Percentiles rank a stretch among this genome's conserved stretches.
Evolutionary conservation across 2,888 invertebrate species (phyloP).

Genomic region (Aethes cnicana): DNA sequence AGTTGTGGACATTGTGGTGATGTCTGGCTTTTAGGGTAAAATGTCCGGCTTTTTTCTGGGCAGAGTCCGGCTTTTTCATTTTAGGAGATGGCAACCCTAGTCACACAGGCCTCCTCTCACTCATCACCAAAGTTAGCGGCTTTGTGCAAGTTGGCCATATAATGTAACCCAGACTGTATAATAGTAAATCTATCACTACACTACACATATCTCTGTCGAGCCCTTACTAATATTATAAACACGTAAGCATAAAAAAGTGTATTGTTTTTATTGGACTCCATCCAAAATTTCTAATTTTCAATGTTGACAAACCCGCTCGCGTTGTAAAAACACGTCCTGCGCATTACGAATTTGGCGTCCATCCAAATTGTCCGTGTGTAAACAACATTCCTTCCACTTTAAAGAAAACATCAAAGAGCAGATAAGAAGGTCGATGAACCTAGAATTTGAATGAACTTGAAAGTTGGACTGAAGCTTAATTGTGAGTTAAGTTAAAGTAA

Average conservation of each 20-base stretch:
- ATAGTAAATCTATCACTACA: no score
- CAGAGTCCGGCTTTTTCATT: no score
- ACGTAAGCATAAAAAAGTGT: not conserved
- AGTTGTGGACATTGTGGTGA: no score
- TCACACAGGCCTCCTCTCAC: no score
- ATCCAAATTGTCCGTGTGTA: constrained; percentile 2
- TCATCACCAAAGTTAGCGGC: no score
- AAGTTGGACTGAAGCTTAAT: not conserved
- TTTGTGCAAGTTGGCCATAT: no score
- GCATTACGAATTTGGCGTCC: not conserved
- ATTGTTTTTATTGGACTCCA: not conserved
- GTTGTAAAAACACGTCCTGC: not conserved
- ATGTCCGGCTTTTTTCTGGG: no score
- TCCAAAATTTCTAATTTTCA: constrained; percentile 9
- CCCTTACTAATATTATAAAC: not conserved
- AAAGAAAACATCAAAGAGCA: not conserved
- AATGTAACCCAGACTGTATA: no score
- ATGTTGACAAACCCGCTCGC: constrained; percentile 10
- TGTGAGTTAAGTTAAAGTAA: not conserved
- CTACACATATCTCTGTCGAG: no score
- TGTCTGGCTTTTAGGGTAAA: no score
- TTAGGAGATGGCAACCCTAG: no score
- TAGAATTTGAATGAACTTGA: not conserved
- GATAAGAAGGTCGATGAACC: not conserved
- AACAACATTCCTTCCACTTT: constrained; percentile 6